Conservation (phyloP, 1,140 invertebrate species). For the Drosophila arawakana region DNA sequence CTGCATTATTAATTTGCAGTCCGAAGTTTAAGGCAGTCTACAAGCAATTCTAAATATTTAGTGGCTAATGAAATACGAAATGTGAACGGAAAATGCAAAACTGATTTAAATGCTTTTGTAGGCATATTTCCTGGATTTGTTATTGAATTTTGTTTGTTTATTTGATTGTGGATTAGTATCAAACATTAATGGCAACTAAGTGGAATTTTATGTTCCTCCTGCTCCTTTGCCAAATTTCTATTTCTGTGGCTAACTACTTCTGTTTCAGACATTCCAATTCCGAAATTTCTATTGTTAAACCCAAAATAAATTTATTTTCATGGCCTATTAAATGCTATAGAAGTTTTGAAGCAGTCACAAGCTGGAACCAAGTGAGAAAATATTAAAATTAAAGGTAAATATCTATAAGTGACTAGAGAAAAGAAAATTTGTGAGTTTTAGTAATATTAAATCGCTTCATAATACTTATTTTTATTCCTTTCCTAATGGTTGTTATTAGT, state of each 20-base stretch:
- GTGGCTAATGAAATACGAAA: slow-evolving; percentile 65
- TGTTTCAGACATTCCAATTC: background rate
- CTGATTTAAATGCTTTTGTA: slow-evolving; percentile 72
- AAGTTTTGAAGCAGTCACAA: no score
- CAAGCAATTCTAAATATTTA: slow-evolving; percentile 63
- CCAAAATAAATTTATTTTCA: background rate
- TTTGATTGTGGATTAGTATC: slow-evolving; percentile 35
- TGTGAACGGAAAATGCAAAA: slow-evolving; percentile 62
- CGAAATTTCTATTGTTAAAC: background rate
- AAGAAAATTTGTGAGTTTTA: no score
- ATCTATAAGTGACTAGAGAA: no score
- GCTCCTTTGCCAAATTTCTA: background rate
- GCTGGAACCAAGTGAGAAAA: no score
- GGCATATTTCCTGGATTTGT: slow-evolving; percentile 56
- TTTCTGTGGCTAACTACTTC: background rate
- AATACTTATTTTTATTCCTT: no score
- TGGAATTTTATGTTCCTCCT: slow-evolving; percentile 14
- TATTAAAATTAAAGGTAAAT: no score
- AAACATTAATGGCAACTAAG: slow-evolving; percentile 26
- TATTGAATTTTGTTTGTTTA: slow-evolving; percentile 45
- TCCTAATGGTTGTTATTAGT: no score
- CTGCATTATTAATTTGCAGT: slow-evolving; percentile 67
- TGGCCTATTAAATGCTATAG: background rate
- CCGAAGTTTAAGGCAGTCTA: slow-evolving; percentile 40
- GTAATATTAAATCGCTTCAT: no score